phyloP scores from a whole-genome alignment of 2,797 vertebrate species.

The Toxotes lorentzi region DNA sequence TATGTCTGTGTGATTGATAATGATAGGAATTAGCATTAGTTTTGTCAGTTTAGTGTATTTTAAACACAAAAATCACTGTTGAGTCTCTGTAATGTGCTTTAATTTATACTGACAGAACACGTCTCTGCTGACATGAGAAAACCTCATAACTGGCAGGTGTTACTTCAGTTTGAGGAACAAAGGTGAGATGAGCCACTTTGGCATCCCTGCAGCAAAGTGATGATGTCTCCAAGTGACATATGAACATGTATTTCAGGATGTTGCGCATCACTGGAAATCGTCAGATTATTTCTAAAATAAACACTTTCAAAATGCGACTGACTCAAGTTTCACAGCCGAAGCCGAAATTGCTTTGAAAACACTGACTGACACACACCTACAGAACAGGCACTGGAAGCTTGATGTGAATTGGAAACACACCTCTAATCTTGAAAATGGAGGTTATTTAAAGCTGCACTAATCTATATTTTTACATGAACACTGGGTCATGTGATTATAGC shows the following conservation, averaged over 20 bases:
- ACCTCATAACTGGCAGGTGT: slow-evolving; percentile 34
- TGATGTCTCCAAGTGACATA: slow-evolving; percentile 36
- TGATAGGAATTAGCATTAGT: slow-evolving; percentile 17
- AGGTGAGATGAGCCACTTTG: slow-evolving; percentile 32
- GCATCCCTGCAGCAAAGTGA: slow-evolving; percentile 40
- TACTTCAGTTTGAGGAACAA: slow-evolving; percentile 21
- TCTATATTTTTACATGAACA: neutral
- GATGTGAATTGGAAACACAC: no score
- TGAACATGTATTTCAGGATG: slow-evolving; percentile 17
- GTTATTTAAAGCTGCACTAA: neutral
- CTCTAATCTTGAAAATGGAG: neutral
- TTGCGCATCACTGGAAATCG: slow-evolving; percentile 30
- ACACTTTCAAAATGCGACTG: slow-evolving; percentile 22
- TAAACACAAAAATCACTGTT: slow-evolving; percentile 6
- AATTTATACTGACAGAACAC: neutral
- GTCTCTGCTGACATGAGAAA: slow-evolving; percentile 17
- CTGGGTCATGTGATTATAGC: neutral
- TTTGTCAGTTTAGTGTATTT: slow-evolving; percentile 7
- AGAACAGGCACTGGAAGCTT: neutral
- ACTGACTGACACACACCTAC: neutral
- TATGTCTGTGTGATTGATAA: slow-evolving; percentile 28
- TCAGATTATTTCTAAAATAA: slow-evolving; percentile 53
- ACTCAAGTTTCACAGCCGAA: slow-evolving; percentile 30
- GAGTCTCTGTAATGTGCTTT: neutral
- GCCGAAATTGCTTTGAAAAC: slow-evolving; percentile 29